These are phyloP conservation scores for Cladopsammia gracilis DNA, from an alignment of 64 coral and sea anemone genomes.

Conservation along the genomic window DNA sequence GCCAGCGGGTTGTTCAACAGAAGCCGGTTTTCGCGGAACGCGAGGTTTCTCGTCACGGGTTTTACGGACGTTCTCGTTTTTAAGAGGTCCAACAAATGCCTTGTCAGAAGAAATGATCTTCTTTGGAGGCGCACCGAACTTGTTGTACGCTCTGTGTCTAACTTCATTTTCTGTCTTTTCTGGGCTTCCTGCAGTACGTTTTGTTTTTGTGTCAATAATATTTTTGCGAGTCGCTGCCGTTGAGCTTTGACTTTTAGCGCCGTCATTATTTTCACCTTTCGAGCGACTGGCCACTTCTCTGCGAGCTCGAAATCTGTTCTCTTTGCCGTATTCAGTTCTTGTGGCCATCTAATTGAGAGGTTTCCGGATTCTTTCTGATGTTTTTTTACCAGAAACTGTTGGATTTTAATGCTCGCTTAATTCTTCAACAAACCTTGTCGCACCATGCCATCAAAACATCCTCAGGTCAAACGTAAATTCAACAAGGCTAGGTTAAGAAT, in stretches of 20 bases:
- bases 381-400: slow-evolving; percentile 26
- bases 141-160: slow-evolving; percentile 47
- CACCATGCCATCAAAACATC: background rate
- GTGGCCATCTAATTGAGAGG: slow-evolving; percentile 62
- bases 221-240: slow-evolving; percentile 14
- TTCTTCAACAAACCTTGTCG: background rate
- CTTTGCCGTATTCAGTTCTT: slow-evolving; percentile 71
- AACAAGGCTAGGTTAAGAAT: background rate
- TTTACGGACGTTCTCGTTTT: slow-evolving; percentile 53
- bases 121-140: slow-evolving; percentile 68
- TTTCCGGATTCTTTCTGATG: slow-evolving; percentile 25
- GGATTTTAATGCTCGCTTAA: background rate
- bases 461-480: too few species aligned
- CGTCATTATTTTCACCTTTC: slow-evolving; percentile 39
- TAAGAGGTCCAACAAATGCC: background rate
- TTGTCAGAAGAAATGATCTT: slow-evolving; percentile 44
- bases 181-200: slow-evolving; percentile 38
- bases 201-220: slow-evolving; percentile 85
- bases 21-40: background rate
- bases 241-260: slow-evolving; percentile 34
- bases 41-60: slow-evolving; percentile 5
- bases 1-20: background rate
- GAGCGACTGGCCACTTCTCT: slow-evolving; percentile 37
- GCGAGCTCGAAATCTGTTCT: slow-evolving; percentile 73
- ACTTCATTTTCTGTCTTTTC: slow-evolving; percentile 50